Evolutionary conservation across 2,797 vertebrate genomes (phyloP).

Genomic region (Benthosema pterotum): DNA sequence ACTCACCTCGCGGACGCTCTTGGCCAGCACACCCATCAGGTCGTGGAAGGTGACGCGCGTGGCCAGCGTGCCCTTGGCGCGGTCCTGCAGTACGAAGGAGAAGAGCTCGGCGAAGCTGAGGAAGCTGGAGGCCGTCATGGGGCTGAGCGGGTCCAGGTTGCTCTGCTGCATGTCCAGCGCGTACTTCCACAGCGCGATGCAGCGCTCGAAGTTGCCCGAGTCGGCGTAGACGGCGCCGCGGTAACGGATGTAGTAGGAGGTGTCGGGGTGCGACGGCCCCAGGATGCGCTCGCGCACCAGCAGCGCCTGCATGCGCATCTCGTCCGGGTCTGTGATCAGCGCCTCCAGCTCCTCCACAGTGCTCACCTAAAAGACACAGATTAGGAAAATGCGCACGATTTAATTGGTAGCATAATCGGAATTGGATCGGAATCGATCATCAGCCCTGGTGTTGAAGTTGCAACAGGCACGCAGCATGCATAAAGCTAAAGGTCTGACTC

Average conservation of each 20-base stretch:
- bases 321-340: slow-evolving; percentile 92
- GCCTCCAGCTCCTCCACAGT: slow-evolving; percentile 90
- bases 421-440: no score
- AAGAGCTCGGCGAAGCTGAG: slow-evolving; percentile 96
- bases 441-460: no score
- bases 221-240: slow-evolving; percentile 93
- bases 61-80: slow-evolving; percentile 88
- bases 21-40: slow-evolving; percentile 91
- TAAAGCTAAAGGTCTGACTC: no score
- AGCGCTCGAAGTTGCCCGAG: slow-evolving; percentile 94
- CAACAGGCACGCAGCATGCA: no score
- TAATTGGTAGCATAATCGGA: no score
- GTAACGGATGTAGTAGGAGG: slow-evolving; percentile 97
- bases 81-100: slow-evolving; percentile 95
- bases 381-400: no score
- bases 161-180: slow-evolving; percentile 97
- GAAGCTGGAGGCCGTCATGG: slow-evolving; percentile 97
- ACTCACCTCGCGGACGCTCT: slow-evolving; percentile 86
- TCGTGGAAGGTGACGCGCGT: slow-evolving; percentile 90
- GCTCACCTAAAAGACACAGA: no score
- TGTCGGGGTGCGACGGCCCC: slow-evolving; percentile 94
- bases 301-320: slow-evolving; percentile 97
- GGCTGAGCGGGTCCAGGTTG: slow-evolving; percentile 94
- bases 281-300: slow-evolving; percentile 92
- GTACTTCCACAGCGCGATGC: slow-evolving; percentile 95